Conservation (phyloP, 2,797 vertebrate species). For the Erethizon dorsatum region DNA sequence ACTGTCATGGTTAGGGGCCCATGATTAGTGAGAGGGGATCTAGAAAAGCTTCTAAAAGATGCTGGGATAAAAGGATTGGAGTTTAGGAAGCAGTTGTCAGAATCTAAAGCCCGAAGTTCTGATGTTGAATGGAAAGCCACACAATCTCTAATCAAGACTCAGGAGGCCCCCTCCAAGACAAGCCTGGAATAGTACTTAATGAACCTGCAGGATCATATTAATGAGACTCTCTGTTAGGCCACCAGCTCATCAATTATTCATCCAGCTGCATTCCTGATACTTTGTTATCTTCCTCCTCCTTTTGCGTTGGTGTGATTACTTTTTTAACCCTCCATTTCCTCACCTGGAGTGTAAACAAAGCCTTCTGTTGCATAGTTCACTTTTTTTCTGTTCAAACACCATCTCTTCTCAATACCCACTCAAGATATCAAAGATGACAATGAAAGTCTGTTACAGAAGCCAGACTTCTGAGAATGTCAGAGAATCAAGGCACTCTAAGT, state of each 20-base stretch:
- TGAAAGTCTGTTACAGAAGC: not conserved
- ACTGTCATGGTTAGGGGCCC: slow-evolving; percentile 94
- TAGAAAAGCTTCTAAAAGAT: slow-evolving; percentile 86
- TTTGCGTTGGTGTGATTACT: slow-evolving; percentile 86
- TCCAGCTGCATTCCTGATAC: slow-evolving; percentile 87
- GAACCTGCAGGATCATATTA: slow-evolving; percentile 92
- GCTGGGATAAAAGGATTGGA: slow-evolving; percentile 87
- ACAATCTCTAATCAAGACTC: slow-evolving; percentile 90
- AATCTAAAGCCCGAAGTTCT: slow-evolving; percentile 88
- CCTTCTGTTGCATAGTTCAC: not conserved
- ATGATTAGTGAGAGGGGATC: slow-evolving; percentile 90
- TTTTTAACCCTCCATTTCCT: slow-evolving; percentile 85
- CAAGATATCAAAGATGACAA: not conserved
- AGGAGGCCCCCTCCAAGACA: slow-evolving; percentile 88
- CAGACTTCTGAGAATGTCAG: not conserved
- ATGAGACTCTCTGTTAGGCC: slow-evolving; percentile 90
- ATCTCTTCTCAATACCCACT: slow-evolving; percentile 49
- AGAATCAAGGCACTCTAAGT: not conserved
- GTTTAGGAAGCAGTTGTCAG: slow-evolving; percentile 91
- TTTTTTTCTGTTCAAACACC: slow-evolving; percentile 69
- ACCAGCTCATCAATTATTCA: slow-evolving; percentile 94
- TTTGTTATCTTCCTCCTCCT: slow-evolving; percentile 88
- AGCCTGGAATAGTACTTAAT: slow-evolving; percentile 91
- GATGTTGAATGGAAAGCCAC: slow-evolving; percentile 88
- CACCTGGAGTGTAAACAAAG: slow-evolving; percentile 81